Conservation (phyloP, 2,888 invertebrate species). For the Melinopterus prodromus region DNA sequence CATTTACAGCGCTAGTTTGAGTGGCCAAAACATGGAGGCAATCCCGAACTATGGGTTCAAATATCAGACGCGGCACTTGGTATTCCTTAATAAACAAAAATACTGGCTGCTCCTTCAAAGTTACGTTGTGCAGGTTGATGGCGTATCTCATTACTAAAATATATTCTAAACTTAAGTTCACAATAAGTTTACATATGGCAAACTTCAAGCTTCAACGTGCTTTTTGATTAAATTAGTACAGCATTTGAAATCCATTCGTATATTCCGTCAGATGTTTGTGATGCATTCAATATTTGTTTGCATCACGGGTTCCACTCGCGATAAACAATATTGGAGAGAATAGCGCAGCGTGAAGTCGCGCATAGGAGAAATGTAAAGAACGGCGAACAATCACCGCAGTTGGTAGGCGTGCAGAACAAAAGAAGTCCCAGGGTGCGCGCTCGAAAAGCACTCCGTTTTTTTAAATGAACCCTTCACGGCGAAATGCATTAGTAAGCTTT, state of each 20-base stretch:
- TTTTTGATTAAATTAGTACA: not conserved
- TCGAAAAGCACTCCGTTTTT: not conserved
- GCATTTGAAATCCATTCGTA: not conserved
- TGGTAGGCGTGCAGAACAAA: conserved; percentile 4
- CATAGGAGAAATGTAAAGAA: conserved; percentile 4
- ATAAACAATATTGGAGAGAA: not conserved
- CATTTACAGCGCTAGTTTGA: too few species aligned
- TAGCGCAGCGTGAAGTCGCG: not conserved
- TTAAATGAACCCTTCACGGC: not conserved
- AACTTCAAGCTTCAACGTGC: not conserved
- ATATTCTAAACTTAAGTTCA: too few species aligned
- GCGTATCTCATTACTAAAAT: too few species aligned
- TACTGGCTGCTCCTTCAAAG: too few species aligned
- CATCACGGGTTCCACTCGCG: not conserved
- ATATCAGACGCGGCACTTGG: too few species aligned
- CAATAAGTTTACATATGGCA: not conserved
- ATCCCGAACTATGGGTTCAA: too few species aligned
- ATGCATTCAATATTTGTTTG: not conserved
- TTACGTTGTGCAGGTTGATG: too few species aligned
- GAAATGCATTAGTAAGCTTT: not conserved
- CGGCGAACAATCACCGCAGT: not conserved
- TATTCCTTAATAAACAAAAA: too few species aligned
- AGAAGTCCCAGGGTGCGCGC: not conserved
- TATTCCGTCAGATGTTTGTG: not conserved
- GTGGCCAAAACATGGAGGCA: too few species aligned